A percentile compares a stretch with the other conserved stretches of the same genome.
Evolutionary conservation across 2,888 invertebrate species (phyloP).

Genomic region (Bimastos eiseni): DNA sequence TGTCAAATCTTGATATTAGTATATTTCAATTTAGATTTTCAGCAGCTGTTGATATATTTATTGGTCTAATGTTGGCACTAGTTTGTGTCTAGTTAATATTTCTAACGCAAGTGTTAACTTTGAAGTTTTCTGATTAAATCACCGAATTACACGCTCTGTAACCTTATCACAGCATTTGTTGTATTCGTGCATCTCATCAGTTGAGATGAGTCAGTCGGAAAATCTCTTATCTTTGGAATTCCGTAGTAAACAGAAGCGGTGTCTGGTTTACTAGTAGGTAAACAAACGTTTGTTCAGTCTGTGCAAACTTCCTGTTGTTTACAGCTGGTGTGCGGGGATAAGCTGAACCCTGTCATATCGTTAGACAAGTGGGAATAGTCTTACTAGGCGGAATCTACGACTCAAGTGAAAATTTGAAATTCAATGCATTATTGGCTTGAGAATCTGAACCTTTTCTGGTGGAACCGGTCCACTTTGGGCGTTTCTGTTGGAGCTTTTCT

Average conservation of each 20-base stretch:
- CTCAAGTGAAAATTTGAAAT: neutral
- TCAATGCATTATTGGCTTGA: neutral
- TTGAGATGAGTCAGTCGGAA: neutral
- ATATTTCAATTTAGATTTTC: neutral
- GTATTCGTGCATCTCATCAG: neutral
- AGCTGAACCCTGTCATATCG: neutral
- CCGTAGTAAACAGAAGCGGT: neutral
- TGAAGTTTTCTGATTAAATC: neutral
- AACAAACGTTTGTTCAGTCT: constrained; percentile 13
- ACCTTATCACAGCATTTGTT: neutral
- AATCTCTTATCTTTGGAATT: neutral
- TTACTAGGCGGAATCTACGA: neutral
- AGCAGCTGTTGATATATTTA: neutral
- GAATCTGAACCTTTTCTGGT: neutral
- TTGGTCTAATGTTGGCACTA: neutral
- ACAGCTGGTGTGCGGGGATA: neutral
- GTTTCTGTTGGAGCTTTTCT: too few relatives aligned
- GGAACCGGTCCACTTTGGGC: too few relatives aligned
- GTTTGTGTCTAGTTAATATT: neutral
- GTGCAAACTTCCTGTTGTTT: neutral
- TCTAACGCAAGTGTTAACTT: neutral
- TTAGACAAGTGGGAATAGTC: neutral
- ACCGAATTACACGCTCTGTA: neutral
- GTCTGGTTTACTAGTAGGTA: neutral
- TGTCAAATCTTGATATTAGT: too few relatives aligned